These are phyloP conservation scores for Abrostola triplasia DNA, from an alignment of 2,888 invertebrate species.

Conservation along the genomic window DNA sequence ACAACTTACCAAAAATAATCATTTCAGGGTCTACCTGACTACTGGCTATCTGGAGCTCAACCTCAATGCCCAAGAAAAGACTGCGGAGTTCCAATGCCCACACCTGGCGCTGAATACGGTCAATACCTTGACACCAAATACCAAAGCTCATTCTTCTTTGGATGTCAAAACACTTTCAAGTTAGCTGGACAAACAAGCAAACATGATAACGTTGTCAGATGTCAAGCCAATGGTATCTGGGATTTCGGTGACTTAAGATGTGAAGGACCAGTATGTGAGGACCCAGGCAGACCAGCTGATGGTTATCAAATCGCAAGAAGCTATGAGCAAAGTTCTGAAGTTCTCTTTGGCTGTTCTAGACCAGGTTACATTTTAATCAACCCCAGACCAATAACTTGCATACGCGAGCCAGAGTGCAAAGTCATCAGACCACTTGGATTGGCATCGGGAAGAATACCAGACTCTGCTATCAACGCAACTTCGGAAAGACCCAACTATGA, in stretches of 20 bases:
- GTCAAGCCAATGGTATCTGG: slow-evolving; percentile 98
- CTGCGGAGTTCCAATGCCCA: slow-evolving; percentile 96
- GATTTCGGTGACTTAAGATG: slow-evolving; percentile 98
- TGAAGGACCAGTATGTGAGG: slow-evolving; percentile 98
- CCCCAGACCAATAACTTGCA: slow-evolving; percentile 96
- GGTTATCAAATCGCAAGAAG: slow-evolving; percentile 95
- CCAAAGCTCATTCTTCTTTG: slow-evolving; percentile 98
- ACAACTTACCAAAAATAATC: slow-evolving; percentile 3
- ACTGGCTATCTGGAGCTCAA: slow-evolving; percentile 95
- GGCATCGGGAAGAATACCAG: slow-evolving; percentile 97
- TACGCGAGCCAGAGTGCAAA: slow-evolving; percentile 97
- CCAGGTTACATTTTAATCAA: slow-evolving; percentile 98
- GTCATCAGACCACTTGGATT: slow-evolving; percentile 97
- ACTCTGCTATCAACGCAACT: slow-evolving; percentile 98
- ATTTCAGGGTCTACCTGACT: slow-evolving; percentile 93
- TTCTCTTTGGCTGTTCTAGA: slow-evolving; percentile 95
- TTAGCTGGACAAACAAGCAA: slow-evolving; percentile 97
- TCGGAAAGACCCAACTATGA: slow-evolving; percentile 97
- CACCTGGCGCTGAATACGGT: slow-evolving; percentile 98
- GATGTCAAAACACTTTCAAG: slow-evolving; percentile 98
- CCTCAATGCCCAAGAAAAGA: slow-evolving; percentile 96
- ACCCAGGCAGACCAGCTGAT: slow-evolving; percentile 97
- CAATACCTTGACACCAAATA: slow-evolving; percentile 95
- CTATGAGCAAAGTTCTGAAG: slow-evolving; percentile 96
- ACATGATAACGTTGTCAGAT: slow-evolving; percentile 97